A percentile compares a stretch with the other conserved stretches of the same genome.
These are phyloP conservation scores for Orestias chungarensis DNA, from an alignment of 2,797 vertebrate species.

Conservation along the genomic window DNA sequence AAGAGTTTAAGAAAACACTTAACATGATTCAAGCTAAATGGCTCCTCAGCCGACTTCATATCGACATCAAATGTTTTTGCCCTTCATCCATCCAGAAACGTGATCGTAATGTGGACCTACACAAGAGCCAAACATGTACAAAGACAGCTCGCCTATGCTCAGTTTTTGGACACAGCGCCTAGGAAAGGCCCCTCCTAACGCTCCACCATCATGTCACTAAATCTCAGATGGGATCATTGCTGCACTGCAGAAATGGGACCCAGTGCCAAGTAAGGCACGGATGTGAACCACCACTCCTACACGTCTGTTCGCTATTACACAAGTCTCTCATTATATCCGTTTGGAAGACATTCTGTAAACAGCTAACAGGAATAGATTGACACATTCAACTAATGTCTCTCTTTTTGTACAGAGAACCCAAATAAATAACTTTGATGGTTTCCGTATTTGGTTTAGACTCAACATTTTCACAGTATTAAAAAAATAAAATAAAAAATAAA, in stretches of 20 bases:
- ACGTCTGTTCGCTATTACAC: constrained; percentile 66
- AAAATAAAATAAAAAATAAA: neutral
- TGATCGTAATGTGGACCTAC: constrained; percentile 7
- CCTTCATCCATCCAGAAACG: constrained; percentile 23
- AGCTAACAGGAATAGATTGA: constrained; percentile 27
- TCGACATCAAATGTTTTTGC: neutral
- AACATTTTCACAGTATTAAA: neutral
- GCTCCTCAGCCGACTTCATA: neutral
- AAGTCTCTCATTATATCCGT: constrained; percentile 56
- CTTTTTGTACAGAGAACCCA: constrained; percentile 9
- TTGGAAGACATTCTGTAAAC: constrained; percentile 49
- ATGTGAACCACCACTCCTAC: constrained; percentile 62
- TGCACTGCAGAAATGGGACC: constrained; percentile 60
- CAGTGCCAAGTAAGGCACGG: constrained; percentile 59
- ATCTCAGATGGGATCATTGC: constrained; percentile 78
- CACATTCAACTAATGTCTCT: neutral
- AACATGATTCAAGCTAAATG: neutral
- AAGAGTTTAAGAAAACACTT: neutral
- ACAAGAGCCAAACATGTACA: constrained; percentile 28
- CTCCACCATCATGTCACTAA: constrained; percentile 83
- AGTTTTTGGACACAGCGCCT: constrained; percentile 30
- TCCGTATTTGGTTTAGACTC: neutral
- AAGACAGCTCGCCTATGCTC: constrained; percentile 30
- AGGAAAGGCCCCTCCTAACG: constrained; percentile 81
- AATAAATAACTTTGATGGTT: neutral